A percentile compares a stretch with the other conserved stretches of the same genome.
Conservation (phyloP, 2,113 vertebrate species). For the Dendrocopos noguchii region DNA sequence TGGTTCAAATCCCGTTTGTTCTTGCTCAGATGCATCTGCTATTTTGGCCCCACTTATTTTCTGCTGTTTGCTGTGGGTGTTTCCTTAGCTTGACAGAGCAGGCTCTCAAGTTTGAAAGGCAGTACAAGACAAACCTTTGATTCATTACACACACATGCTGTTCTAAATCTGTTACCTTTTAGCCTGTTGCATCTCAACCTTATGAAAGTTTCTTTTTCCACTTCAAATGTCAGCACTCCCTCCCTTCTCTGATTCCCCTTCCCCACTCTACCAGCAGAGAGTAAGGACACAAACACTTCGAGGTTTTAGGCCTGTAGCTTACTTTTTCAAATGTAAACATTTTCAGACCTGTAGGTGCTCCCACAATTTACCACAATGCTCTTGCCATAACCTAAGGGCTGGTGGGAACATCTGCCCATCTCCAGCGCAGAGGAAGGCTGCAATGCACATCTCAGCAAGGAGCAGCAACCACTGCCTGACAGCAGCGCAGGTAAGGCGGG, state of each 20-base stretch:
- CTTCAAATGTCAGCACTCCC: not conserved
- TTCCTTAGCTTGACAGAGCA: not conserved
- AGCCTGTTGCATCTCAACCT: not conserved
- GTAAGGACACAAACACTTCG: not conserved
- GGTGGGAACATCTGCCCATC: too few relatives aligned
- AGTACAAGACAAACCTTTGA: not conserved
- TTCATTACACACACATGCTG: not conserved
- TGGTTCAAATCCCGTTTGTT: not conserved
- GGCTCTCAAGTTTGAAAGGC: not conserved
- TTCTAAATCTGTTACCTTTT: not conserved
- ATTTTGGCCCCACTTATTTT: not conserved
- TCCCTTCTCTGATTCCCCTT: not conserved
- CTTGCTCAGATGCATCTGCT: not conserved
- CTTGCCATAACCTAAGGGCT: not conserved
- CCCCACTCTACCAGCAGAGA: not conserved
- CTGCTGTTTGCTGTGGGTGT: not conserved
- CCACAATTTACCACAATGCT: not conserved
- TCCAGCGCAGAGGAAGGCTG: not conserved
- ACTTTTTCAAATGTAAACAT: not conserved
- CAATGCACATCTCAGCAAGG: not conserved
- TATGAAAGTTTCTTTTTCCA: not conserved
- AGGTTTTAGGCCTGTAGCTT: not conserved
- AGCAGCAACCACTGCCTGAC: not conserved
- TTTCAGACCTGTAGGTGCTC: not conserved
- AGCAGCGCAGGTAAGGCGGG: rapidly evolving